Percentiles rank a stretch among this genome's conserved stretches.
phyloP scores from a whole-genome alignment of 2,888 invertebrate genomes.

The Dermolepida albohirtum region DNA sequence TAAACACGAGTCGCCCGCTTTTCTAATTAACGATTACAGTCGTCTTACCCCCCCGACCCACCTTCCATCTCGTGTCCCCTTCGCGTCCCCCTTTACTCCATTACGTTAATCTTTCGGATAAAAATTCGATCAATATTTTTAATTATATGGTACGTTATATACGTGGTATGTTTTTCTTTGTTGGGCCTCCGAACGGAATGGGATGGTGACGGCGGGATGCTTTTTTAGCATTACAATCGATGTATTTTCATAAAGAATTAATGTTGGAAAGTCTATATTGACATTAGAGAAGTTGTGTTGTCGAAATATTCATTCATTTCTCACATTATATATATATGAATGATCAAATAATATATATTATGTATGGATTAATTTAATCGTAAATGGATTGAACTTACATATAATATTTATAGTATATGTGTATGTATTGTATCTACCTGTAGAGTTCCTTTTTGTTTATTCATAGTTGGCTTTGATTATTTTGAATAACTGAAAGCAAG shows the following conservation, averaged over 20 bases:
- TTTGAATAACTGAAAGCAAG: too few relatives aligned
- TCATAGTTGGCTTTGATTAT: too few relatives aligned
- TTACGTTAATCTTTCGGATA: constrained; percentile 34
- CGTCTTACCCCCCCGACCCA: constrained; percentile 9
- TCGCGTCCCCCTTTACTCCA: neutral
- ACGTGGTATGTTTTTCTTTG: constrained; percentile 20
- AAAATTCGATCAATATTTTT: constrained; percentile 39
- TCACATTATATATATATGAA: too few relatives aligned
- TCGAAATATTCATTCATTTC: constrained; percentile 16
- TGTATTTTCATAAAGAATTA: constrained; percentile 33
- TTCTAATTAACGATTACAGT: constrained; percentile 37
- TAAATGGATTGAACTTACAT: too few relatives aligned
- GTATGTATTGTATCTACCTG: too few relatives aligned
- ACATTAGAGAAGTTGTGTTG: constrained; percentile 3
- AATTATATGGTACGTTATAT: constrained; percentile 35
- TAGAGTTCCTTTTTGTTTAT: too few relatives aligned
- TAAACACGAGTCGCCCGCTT: constrained; percentile 34
- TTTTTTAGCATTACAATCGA: constrained; percentile 32
- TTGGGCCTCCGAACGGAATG: constrained; percentile 2
- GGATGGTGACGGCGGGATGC: neutral
- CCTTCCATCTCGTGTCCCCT: constrained; percentile 24
- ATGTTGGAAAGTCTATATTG: constrained; percentile 26
- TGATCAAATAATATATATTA: too few relatives aligned
- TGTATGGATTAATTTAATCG: too few relatives aligned
- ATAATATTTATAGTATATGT: too few relatives aligned